Base-by-base conservation (phyloP, 64 coral and sea anemone genomes). In the Montipora capricornis region DNA sequence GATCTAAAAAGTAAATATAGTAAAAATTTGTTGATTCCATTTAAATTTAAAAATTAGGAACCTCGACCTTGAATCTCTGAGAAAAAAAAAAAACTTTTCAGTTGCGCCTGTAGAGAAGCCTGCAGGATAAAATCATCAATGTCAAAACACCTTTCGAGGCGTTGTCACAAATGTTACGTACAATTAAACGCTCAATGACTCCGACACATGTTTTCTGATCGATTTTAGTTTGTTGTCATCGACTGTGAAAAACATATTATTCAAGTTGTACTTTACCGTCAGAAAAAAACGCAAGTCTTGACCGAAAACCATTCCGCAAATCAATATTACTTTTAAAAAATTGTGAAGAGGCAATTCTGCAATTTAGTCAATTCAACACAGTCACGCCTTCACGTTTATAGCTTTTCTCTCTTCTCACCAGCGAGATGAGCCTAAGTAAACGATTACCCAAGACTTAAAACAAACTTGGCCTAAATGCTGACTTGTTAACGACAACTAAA, bases 401-500 rank as follows among this genome's bases (percentile, higher is more conserved):
- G 5, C 20, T 19, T 4, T 19, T 49, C 44, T 49, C 16, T 17
- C 15, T 78, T 49, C 15, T 7, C 45, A 46, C 46, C 14, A 19
- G 82, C 82, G 37, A 37, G 37, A 37, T 37, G 44, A 84, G 13
- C 24, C 44, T 8, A 16, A 67, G 15, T 47, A 45, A 67, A 66
- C 47, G 44, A 84, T 46, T 62, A 47, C 8, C 44, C 16, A 19
- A 50, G 22, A 68, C 11, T 6, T 17, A 51, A 86, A 84, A 67
- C 59, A 68, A 68, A 84, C 15, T 68, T 50, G 50, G 17, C 70
- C 52, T 55, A 55, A 87, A 80, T 55, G 53, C 83, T 57, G 71
- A 80, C 92, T 88, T 88, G 75, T 88, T 80, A 93, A 75, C 57
- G 44, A 73, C 50, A 37, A 37, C 37, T 37, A 88, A 93, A 76